Evolutionary conservation across 2,113 vertebrate genomes (phyloP), one percentile per base, ranked within the genome.

Genomic region (Arenaria interpres): DNA sequence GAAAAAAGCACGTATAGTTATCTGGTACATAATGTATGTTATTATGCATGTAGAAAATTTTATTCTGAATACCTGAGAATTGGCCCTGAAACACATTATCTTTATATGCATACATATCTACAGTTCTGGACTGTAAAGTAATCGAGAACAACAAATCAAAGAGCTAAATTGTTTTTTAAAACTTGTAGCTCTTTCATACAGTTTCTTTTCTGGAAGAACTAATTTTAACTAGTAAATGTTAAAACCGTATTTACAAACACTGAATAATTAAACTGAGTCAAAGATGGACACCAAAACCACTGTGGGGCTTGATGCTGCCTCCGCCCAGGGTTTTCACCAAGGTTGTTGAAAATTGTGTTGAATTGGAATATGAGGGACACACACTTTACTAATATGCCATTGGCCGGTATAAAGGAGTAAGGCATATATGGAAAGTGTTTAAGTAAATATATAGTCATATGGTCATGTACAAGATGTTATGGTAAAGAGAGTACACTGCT

Each of bases 401-500:
- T 69, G 33, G 83, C 81, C 76, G 74, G 10, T 53, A 76, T 37
- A 66, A 93, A 97, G 77, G 27, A 80, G 7, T 48, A 76, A 78
- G 11, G 66, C 78, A 39, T 76, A 45, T 43, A 43, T 35, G 30
- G 62, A 17, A 76, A 87, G 17, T 46, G 35, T 66, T 86, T 71
- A 88, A 98, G 98, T 98, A 98, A 98, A 98, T 97, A 96, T 74
- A 64, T 74, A 76, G 62, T 98, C 86, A 91, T 96, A 96, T 89
- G 95, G 71, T 80, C 45, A 32, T n/a, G 53, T 77, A 92, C 41
- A 98, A 98, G 97, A 98, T 93, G 93, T 95, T 95, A 95, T 28
- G 78, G 97, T 77, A 94, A 92, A 97, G 90, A 96, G 56, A 98
- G 94, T 64, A 83, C 84, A 90, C 88, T 96, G 98, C 66, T 97